Conservation (phyloP, 2,113 vertebrate genomes). For the Mormyrus lacerda region DNA sequence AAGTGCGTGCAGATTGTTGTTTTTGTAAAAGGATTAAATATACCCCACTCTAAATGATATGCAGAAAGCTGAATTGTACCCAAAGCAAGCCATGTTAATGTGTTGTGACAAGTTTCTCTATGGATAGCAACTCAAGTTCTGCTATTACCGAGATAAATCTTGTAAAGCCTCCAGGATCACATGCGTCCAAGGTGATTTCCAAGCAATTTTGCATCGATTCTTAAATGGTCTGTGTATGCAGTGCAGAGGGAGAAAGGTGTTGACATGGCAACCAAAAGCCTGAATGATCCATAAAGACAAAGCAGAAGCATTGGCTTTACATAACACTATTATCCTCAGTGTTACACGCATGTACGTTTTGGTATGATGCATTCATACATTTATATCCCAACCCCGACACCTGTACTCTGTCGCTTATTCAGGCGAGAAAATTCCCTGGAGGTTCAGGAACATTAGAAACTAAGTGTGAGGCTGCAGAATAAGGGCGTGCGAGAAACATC, state of each 20-base stretch:
- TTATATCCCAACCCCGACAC: not conserved
- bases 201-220: not conserved
- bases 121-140: not conserved
- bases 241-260: not conserved
- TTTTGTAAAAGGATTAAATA: not conserved
- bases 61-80: not conserved
- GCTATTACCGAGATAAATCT: not conserved
- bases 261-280: conserved; percentile 9
- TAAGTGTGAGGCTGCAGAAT: not conserved
- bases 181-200: not conserved
- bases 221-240: not conserved
- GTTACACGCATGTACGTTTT: not conserved
- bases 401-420: not conserved
- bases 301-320: not conserved
- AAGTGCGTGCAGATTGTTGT: not conserved
- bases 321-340: not conserved
- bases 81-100: not conserved
- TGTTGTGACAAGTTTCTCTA: not conserved
- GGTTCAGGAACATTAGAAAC: not conserved
- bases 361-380: not conserved
- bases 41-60: not conserved
- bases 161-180: not conserved
- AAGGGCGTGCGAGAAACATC: not conserved
- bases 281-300: not conserved
- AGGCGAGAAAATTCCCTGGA: not conserved